Evolutionary conservation across 2,113 vertebrate species (phyloP), one percentile per base, ranked within the genome.

Genomic region (Regulus satrapa): DNA sequence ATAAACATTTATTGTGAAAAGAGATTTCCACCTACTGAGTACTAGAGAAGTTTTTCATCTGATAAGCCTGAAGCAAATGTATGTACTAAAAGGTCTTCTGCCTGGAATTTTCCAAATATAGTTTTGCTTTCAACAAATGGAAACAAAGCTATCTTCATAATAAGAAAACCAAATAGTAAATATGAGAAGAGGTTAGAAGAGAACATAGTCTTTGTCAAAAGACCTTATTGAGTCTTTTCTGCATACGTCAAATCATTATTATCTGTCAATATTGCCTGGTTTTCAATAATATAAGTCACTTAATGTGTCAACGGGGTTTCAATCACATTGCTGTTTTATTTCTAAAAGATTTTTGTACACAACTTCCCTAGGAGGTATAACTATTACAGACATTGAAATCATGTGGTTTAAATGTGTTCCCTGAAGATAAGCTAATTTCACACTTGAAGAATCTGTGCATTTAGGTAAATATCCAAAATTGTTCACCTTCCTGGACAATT

Each of bases 401-500:
- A 38, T 54, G 34, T 55, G 18, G 24, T 66, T 95, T 89, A 89
- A 86, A 76, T 36, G 1, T 61, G 32, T 84, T 88, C 48, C 43
- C 51, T 63, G 32, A 43, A 64, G 36, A 78, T 29, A 2, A 75
- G 36, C 48, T 92, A 23, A 45, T 91, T 89, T 84, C 68, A 91
- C 72, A 78, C 49, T 88, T 92, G 55, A 84, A 49, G 48, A 92
- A 54, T 23, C 17, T 49, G 26, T 63, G 31, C 48, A 77, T 89
- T 96, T 95, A 77, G 79, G 61, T 29, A 63, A 88, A 93, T 78
- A n/a, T 78, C 31, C 48, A n/a, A n/a, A n/a, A n/a, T n/a, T n/a
- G n/a, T n/a, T n/a, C n/a, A 52, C 31, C n/a, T 93, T 74, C 45
- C 40, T 82, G 89, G 56, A 85, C 82, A 94, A 92, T 95, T 93